Percentiles rank a stretch among this genome's conserved stretches.
phyloP scores from a whole-genome alignment of 2,113 vertebrate species.

The Psittacula cyanocephala region DNA sequence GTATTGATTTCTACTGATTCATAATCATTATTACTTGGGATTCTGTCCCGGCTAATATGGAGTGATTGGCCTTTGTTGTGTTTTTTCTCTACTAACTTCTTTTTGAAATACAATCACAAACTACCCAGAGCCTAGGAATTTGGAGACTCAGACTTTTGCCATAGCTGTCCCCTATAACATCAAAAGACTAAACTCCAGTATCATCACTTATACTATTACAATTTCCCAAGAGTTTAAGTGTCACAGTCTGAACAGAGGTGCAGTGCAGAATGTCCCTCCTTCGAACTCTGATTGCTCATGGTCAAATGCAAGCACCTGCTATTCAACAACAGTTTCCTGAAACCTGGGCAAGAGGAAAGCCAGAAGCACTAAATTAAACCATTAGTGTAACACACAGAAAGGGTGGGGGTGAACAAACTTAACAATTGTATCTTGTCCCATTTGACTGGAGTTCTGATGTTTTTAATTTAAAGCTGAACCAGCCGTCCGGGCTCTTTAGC shows the following conservation, averaged over 20 bases:
- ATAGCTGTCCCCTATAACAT: not conserved
- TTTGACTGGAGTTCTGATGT: not conserved
- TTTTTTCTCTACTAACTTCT: not conserved
- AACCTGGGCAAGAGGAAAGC: not conserved
- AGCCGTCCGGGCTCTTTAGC: not conserved
- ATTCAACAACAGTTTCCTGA: not conserved
- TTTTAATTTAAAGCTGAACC: slow-evolving; percentile 9
- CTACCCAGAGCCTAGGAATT: not conserved
- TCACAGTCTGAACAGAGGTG: not conserved
- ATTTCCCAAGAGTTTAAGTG: not conserved
- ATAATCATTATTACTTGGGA: not conserved
- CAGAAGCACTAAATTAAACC: not conserved
- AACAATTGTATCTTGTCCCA: not conserved
- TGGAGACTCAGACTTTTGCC: not conserved
- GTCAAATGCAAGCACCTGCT: not conserved
- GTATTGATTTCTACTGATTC: not conserved
- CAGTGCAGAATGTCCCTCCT: not conserved
- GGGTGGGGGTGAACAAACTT: not conserved
- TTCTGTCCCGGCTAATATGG: not conserved
- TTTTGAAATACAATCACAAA: not conserved
- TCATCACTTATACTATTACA: not conserved
- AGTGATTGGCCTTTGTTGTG: not conserved
- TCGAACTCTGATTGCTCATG: not conserved
- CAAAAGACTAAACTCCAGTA: not conserved
- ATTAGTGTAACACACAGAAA: not conserved